A percentile compares a stretch with the other conserved stretches of the same genome.
Conservation (phyloP, 2,113 vertebrate genomes). For the Chloebia gouldiae region DNA sequence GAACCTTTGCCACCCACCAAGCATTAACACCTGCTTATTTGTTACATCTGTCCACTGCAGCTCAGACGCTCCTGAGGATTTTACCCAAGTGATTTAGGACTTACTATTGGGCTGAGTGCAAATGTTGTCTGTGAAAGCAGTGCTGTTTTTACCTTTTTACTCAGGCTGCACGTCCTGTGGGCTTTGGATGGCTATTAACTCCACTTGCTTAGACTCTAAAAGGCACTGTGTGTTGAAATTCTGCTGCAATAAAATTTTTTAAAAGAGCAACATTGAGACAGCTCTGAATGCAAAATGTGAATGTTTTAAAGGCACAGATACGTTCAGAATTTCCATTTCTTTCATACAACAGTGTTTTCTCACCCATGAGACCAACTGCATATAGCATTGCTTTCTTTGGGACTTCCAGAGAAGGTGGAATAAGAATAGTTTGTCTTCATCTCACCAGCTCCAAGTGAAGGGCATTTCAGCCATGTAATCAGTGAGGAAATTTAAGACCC, state of each 20-base stretch:
- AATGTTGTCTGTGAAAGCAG: neutral
- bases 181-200: neutral
- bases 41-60: conserved; percentile 8
- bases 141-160: neutral
- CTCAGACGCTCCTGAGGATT: neutral
- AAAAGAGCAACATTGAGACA: neutral
- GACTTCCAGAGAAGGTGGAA: neutral
- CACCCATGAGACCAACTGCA: neutral
- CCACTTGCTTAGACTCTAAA: neutral
- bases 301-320: neutral
- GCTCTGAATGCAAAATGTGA: neutral
- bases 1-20: neutral
- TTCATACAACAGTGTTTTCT: neutral
- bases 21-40: conserved; percentile 32
- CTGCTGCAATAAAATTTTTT: neutral
- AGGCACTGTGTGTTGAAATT: neutral
- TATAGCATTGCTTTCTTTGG: neutral
- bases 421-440: neutral
- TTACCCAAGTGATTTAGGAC: neutral
- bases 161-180: neutral
- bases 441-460: neutral
- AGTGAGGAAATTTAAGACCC: neutral
- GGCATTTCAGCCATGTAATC: neutral
- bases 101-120: neutral
- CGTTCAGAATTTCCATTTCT: neutral